Percentiles rank a stretch among this genome's conserved stretches.
These are phyloP conservation scores for Coregonus clupeaformis DNA, from an alignment of 2,113 vertebrate genomes.

Conservation along the genomic window DNA sequence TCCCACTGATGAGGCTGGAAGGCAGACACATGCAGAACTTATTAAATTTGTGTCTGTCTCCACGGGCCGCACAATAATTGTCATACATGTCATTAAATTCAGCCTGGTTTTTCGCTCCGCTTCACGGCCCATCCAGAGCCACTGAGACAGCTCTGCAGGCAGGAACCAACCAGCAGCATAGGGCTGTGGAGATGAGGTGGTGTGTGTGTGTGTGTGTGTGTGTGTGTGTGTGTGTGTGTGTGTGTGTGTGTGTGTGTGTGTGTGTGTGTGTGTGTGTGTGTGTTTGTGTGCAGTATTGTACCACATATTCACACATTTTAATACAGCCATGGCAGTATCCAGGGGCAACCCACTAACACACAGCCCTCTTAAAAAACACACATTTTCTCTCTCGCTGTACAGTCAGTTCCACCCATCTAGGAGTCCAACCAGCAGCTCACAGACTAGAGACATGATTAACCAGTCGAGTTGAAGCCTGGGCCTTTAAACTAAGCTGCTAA, in stretches of 20 bases:
- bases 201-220: slow-evolving; percentile 6
- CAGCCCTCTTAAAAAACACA: not conserved
- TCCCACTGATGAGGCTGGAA: slow-evolving; percentile 56
- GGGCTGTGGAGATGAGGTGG: not conserved
- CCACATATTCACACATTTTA: not conserved
- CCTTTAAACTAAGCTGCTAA: not conserved
- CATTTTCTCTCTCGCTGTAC: not conserved
- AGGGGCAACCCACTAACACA: not conserved
- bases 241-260: slow-evolving; percentile 11
- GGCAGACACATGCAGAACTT: slow-evolving; percentile 62
- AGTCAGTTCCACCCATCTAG: not conserved
- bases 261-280: slow-evolving; percentile 11
- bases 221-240: slow-evolving; percentile 1
- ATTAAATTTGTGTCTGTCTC: slow-evolving; percentile 73
- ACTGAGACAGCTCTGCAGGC: not conserved
- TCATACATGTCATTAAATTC: slow-evolving; percentile 70
- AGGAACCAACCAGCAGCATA: not conserved
- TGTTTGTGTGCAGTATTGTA: not conserved
- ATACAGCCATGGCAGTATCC: not conserved
- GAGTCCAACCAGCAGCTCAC: not conserved
- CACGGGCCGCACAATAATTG: slow-evolving; percentile 67
- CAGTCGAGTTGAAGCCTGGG: not conserved
- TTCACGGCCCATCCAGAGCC: slow-evolving; percentile 33
- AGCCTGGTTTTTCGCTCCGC: slow-evolving; percentile 53
- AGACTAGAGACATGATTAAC: slow-evolving; percentile 1